A percentile compares a stretch with the other conserved stretches of the same genome.
phyloP scores from a whole-genome alignment of 2,113 vertebrate species.

The Apus apus region DNA sequence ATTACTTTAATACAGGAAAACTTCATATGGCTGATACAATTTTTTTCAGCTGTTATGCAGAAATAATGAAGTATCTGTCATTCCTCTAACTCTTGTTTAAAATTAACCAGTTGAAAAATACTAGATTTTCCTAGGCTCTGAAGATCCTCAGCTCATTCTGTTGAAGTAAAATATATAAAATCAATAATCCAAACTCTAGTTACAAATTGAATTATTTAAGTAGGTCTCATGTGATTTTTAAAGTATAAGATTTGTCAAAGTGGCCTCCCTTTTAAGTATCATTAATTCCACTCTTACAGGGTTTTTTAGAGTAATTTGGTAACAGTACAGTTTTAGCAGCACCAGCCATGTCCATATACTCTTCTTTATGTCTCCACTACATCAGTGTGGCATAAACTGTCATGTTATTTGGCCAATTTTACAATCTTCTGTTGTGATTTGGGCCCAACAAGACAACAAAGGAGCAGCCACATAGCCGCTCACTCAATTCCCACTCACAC shows the following conservation, averaged over 20 bases:
- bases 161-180: neutral
- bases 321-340: neutral
- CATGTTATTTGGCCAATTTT: neutral
- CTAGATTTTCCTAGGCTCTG: neutral
- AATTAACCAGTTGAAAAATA: neutral
- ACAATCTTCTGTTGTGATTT: neutral
- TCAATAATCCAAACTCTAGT: neutral
- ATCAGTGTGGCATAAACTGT: neutral
- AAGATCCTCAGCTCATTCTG: neutral
- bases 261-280: neutral
- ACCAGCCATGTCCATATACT: neutral
- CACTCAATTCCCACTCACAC: no score
- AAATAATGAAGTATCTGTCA: neutral
- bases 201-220: neutral
- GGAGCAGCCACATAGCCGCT: no score
- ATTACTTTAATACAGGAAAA: neutral
- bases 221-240: neutral
- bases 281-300: neutral
- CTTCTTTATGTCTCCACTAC: neutral
- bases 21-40: neutral
- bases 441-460: no score
- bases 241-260: neutral
- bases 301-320: neutral
- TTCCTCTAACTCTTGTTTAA: neutral
- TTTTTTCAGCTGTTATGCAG: neutral